Evolutionary conservation across 2,113 vertebrate genomes (phyloP), one percentile per base, ranked within the genome.

Genomic region (Engraulis encrasicolus): DNA sequence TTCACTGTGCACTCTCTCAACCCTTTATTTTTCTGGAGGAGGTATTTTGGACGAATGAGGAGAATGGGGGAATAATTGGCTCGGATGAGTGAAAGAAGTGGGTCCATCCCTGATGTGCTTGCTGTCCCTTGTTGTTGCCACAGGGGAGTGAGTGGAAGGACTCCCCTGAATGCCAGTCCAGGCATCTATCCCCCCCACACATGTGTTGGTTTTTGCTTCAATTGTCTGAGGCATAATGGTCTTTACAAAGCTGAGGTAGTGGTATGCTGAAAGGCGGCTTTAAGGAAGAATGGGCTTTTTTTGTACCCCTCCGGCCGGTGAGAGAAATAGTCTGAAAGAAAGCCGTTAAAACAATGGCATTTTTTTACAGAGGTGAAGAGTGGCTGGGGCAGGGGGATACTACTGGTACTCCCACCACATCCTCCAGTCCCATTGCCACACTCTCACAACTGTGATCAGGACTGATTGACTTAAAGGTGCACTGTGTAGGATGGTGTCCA

Each of bases 161-260:
- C 58, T 66, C 58, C 58, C n/a, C 58, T 66, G 58, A 79, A 38
- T 81, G 27, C 27, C n/a, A 80, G 20, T 40, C 58, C 27, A 50
- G 50, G 49, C 61, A 81, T 81, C 78, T 83, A 45, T 45, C 61
- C 6, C 82, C 48, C 61, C 6, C 82, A 36, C 82, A 58, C 82
- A 54, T 74, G 45, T 50, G 50, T 82, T 86, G 80, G 82, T 81
- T 85, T n/a, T 81, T 54, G 74, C 48, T 34, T 27, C 82, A 78
- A 80, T 88, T 88, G 84, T 85, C 85, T 78, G 27, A 50, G 38
- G 49, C 38, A 86, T 80, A 86, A 86, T 78, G 87, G 78, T 31
- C 54, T 78, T 82, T 15, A 85, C 80, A 88, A 61, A 84, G 77
- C 85, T 79, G 81, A 86, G 87, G 82, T 86, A 61, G 37, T 50